Evolutionary conservation across 37 sponge, comb jelly and placozoan species (phyloP), one percentile per base, ranked within the genome.

Genomic region (Chondrosia reniformis): DNA sequence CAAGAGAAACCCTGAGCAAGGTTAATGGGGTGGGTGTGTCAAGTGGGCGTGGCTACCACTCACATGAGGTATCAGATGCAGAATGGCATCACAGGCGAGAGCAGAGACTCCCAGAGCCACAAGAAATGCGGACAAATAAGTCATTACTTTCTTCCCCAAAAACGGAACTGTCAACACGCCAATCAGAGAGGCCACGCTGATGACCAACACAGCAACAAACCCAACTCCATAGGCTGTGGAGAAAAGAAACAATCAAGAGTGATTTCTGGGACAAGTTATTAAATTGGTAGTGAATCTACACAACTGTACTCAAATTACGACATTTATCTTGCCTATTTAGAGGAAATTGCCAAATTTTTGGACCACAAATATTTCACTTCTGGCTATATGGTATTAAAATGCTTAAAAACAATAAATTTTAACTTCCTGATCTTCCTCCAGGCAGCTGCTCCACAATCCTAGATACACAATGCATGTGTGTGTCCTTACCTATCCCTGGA

Each of bases 21-120:
- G n/a, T 22, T 25, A 28, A 62, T 9, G 27, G n/a, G 63, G 63
- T 9, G 63, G 17, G 54, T 12, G 54, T 24, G 9, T 28, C 27
- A 28, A 6, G 58, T 6, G 54, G 27, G n/a, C 27, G 9, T 3
- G n/a, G 27, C 7, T 28, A 28, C 27, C n/a, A 6, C 88, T 74
- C 58, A 92, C 92, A 45, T 92, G 76, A 25, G 89, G 89, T 0
- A 92, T 83, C 7, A 92, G 81, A 56, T 88, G 89, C 0, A 92
- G 69, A 2, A 92, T 34, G 39, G 90, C 86, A 79, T 92, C 89
- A 81, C 83, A 80, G 64, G 87, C 76, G 0, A 92, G 67, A 25
- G 90, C 86, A 22, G 89, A 85, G 3, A 83, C 66, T 27, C 87
- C 93, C 55, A 85, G 38, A 22, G 89, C 86, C 30, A 92, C 84